These are phyloP conservation scores for Trisateles emortualis DNA, from an alignment of 2,888 invertebrate genomes.

Conservation along the genomic window DNA sequence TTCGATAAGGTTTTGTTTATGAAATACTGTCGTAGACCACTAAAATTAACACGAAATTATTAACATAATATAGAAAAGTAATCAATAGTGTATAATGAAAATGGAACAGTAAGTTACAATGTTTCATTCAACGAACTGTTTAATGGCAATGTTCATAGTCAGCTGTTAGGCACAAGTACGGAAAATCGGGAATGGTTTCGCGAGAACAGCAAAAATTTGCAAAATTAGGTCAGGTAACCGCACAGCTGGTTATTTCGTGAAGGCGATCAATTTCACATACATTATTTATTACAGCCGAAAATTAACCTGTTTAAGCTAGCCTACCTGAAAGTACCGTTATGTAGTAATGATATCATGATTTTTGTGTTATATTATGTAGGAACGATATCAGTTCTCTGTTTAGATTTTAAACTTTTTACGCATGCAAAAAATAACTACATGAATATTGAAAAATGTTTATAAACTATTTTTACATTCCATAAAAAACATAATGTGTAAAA, in stretches of 20 bases:
- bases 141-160: conserved; percentile 31
- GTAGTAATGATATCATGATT: not conserved
- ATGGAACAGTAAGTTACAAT: conserved; percentile 16
- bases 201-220: conserved; percentile 35
- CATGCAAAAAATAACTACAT: too few species aligned
- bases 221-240: conserved; percentile 40
- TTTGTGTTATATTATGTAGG: not conserved
- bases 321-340: not conserved
- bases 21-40: not conserved
- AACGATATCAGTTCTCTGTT: not conserved
- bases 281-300: conserved; percentile 1
- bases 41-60: not conserved
- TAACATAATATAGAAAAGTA: conserved; percentile 3
- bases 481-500: too few species aligned
- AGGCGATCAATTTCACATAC: conserved; percentile 23
- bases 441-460: too few species aligned
- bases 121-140: conserved; percentile 25
- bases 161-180: conserved; percentile 37
- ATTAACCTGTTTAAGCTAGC: not conserved
- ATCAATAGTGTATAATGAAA: not conserved
- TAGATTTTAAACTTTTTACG: too few species aligned
- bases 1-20: too few species aligned
- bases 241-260: conserved; percentile 33
- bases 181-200: conserved; percentile 23
- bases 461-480: too few species aligned